Conservation (phyloP, 2,888 invertebrate genomes). For the Eilema griseolum region DNA sequence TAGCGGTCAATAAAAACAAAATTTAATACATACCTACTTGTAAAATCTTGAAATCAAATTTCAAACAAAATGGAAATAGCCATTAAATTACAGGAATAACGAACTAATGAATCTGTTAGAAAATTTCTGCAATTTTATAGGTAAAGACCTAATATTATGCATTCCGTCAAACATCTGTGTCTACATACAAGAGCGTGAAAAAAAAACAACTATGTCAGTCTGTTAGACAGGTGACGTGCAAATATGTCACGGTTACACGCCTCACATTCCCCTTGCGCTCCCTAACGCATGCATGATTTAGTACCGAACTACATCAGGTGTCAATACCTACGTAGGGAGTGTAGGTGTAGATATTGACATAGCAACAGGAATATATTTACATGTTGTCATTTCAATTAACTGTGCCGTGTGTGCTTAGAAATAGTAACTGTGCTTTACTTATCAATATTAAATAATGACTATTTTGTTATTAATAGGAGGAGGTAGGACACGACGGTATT, state of each 20-base stretch:
- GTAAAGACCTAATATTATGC: too few species aligned
- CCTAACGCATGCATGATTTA: constrained; percentile 38
- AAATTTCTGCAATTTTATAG: too few species aligned
- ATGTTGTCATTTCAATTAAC: constrained; percentile 16
- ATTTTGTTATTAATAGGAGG: too few species aligned
- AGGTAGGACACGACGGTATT: too few species aligned
- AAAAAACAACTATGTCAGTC: constrained; percentile 26
- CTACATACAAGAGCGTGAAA: constrained; percentile 6
- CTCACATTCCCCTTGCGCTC: constrained; percentile 46
- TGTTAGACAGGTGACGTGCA: constrained; percentile 52
- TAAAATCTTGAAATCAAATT: too few species aligned
- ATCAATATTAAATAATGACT: background rate
- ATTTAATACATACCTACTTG: too few species aligned
- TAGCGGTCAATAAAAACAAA: too few species aligned
- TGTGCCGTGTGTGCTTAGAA: background rate
- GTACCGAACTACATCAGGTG: constrained; percentile 33
- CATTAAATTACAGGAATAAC: too few species aligned
- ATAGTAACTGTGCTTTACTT: background rate
- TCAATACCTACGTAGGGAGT: constrained; percentile 22
- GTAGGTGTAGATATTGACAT: constrained; percentile 2
- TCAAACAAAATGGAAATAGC: too few species aligned
- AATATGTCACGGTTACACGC: constrained; percentile 55
- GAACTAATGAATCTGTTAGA: too few species aligned
- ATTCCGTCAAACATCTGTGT: background rate
- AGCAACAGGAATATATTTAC: constrained; percentile 7